phyloP scores from a whole-genome alignment of 2,113 vertebrate species.

The Bubo bubo region DNA sequence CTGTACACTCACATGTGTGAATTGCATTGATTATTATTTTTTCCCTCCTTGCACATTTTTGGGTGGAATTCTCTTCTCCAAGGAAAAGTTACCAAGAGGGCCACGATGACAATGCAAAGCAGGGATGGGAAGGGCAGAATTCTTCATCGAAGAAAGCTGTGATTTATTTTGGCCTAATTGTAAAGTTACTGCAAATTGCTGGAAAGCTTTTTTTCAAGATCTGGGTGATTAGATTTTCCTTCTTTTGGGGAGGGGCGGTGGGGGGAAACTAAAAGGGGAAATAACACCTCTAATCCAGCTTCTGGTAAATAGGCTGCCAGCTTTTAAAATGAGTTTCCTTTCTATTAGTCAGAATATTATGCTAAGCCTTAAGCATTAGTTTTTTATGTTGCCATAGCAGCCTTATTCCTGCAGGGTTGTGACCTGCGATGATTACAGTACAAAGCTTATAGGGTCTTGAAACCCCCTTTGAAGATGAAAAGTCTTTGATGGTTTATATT shows the following conservation, averaged over 20 bases:
- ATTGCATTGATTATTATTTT: not conserved
- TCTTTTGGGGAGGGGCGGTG: slow-evolving; percentile 65
- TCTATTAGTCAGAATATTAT: slow-evolving; percentile 95
- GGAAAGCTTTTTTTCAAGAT: slow-evolving; percentile 82
- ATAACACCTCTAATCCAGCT: slow-evolving; percentile 88
- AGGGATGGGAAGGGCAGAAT: slow-evolving; percentile 58
- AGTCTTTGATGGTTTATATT: slow-evolving; percentile 99
- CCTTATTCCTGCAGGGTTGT: slow-evolving; percentile 99
- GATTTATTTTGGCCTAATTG: slow-evolving; percentile 81
- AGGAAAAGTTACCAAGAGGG: slow-evolving; percentile 50
- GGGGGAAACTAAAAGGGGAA: slow-evolving; percentile 83
- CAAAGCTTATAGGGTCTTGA: slow-evolving; percentile 99
- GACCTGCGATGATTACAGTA: slow-evolving; percentile 99
- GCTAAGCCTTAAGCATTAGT: slow-evolving; percentile 99
- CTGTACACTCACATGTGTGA: not conserved
- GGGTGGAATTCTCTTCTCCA: slow-evolving; percentile 23
- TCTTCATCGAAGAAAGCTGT: slow-evolving; percentile 70
- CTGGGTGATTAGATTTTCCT: slow-evolving; percentile 80
- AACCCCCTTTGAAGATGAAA: slow-evolving; percentile 99
- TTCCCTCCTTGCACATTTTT: not conserved
- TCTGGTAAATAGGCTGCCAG: slow-evolving; percentile 85
- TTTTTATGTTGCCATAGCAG: slow-evolving; percentile 99
- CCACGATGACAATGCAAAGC: not conserved
- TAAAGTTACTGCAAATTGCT: slow-evolving; percentile 83
- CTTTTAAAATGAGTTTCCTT: slow-evolving; percentile 89